A percentile compares a stretch with the other conserved stretches of the same genome.
Conservation (phyloP, 2,113 vertebrate species). For the Plecotus auritus region DNA sequence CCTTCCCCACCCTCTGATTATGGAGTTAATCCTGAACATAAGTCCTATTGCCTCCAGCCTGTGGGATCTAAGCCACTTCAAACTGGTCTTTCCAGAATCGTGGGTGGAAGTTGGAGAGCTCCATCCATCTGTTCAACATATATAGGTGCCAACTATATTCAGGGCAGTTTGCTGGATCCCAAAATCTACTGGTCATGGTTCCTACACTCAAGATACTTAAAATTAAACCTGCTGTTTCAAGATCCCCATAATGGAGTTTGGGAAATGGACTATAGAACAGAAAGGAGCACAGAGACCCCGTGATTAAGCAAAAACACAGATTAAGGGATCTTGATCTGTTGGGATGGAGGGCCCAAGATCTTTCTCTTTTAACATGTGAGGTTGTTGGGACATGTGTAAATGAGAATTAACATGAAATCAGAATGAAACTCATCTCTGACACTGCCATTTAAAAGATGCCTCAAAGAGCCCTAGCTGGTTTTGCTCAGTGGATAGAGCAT, state of each 20-base stretch:
- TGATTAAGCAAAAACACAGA: not conserved
- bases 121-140: not conserved
- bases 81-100: not conserved
- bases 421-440: not conserved
- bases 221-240: not conserved
- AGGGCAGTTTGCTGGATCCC: not conserved
- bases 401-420: not conserved
- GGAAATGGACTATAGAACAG: not conserved
- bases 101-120: not conserved
- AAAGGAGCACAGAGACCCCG: not conserved
- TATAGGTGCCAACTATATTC: not conserved
- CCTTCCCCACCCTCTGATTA: not conserved
- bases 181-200: not conserved
- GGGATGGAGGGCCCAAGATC: not conserved
- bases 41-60: not conserved
- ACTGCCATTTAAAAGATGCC: not conserved
- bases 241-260: not conserved
- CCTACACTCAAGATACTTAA: not conserved
- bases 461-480: not conserved
- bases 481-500: not conserved
- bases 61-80: not conserved
- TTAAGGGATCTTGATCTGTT: not conserved
- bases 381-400: not conserved
- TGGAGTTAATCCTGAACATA: not conserved
- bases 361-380: not conserved